Base-by-base conservation (phyloP, 2,113 vertebrate genomes). In the Mirza zaza region DNA sequence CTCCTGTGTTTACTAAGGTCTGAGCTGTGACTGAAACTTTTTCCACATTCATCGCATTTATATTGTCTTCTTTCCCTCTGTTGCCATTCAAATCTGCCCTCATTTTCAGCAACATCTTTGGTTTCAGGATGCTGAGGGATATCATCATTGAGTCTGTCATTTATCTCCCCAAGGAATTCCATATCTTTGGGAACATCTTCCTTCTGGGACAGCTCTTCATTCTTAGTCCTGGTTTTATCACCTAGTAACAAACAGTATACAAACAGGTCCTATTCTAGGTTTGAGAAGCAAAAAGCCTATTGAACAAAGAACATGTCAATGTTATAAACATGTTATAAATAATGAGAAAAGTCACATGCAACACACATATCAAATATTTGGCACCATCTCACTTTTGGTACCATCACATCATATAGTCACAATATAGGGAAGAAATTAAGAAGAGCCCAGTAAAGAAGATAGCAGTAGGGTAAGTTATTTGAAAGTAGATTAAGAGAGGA, bases 1-100 rank as follows among this genome's bases (percentile, higher is more conserved):
- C 97, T 94, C 59, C 59, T 95, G 77, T 97, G 97, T 52, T 97
- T 97, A 87, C 90, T 96, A 67, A 98, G 95, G 75, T 96, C 94
- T 87, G 97, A 97, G 90, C 79, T 96, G 34, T 93, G 73, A 82
- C 94, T 70, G 42, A 97, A 97, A 76, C 59, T 93, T 87, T 97
- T 97, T 8, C 80, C 95, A 93, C 92, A 97, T 52, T 96, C 88
- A n/a, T 96, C 59, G 61, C 96, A 97, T 52, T 82, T 88, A 45
- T 87, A 82, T 73, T 34, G 73, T 95, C 89, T 82, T 96, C 63
- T 96, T 88, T 81, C 75, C 63, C 61, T 67, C 77, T 80, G 88
- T n/a, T 68, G 65, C 95, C 95, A 73, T 76, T 95, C 52, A 59
- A 82, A 48, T 92, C 70, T 82, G 59, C 34, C n/a, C 61, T 89